Percentiles rank a stretch among this genome's conserved stretches.
These are phyloP conservation scores for Acromyrmex echinatior DNA, from an alignment of 1,140 invertebrate genomes.

Conservation along the genomic window DNA sequence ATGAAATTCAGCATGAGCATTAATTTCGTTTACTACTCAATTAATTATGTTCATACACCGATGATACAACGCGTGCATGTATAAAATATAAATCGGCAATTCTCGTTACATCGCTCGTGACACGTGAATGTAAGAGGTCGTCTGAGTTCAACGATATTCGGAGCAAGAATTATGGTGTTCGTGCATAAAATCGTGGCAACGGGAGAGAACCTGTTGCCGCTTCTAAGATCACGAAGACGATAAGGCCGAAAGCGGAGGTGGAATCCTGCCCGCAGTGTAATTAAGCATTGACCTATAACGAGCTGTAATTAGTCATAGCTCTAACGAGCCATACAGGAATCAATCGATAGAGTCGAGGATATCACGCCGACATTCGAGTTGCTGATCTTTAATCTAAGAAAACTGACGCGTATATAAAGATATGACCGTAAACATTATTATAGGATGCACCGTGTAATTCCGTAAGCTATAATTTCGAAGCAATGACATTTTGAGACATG, in stretches of 20 bases:
- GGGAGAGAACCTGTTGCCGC: slow-evolving; percentile 73
- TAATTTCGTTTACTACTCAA: slow-evolving; percentile 40
- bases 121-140: slow-evolving; percentile 63
- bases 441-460: not conserved
- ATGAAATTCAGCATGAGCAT: slow-evolving; percentile 39
- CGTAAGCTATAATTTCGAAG: not conserved
- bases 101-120: slow-evolving; percentile 63
- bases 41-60: slow-evolving; percentile 34
- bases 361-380: slow-evolving; percentile 65
- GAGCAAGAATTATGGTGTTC: slow-evolving; percentile 68
- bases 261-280: slow-evolving; percentile 82
- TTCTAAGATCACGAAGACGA: slow-evolving; percentile 77
- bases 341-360: slow-evolving; percentile 79
- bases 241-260: slow-evolving; percentile 79
- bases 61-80: not conserved
- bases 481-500: not conserved
- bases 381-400: slow-evolving; percentile 47
- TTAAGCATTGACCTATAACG: slow-evolving; percentile 85
- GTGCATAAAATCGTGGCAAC: slow-evolving; percentile 72
- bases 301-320: slow-evolving; percentile 84
- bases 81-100: slow-evolving; percentile 63
- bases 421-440: slow-evolving; percentile 26
- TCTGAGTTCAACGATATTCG: slow-evolving; percentile 70
- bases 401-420: slow-evolving; percentile 1
- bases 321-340: slow-evolving; percentile 81